phyloP scores from a whole-genome alignment of 2,888 invertebrate species.

The Choreutis nemorana region DNA sequence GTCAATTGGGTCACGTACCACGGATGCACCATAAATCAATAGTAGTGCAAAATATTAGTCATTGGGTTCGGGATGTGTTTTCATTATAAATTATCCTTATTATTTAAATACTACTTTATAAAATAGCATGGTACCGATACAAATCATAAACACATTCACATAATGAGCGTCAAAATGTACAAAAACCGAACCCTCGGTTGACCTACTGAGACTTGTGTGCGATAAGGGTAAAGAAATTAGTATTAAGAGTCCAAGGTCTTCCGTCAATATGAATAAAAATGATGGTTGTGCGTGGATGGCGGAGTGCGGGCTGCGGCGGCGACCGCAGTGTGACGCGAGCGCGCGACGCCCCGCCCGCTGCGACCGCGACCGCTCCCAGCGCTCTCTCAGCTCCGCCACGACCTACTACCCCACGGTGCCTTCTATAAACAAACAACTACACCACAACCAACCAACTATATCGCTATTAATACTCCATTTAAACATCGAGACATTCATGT shows the following conservation, averaged over 20 bases:
- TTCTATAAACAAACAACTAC: conserved; percentile 1
- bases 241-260: conserved; percentile 45
- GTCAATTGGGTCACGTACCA: too few relatives aligned
- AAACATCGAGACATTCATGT: too few relatives aligned
- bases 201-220: conserved; percentile 6
- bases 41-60: too few relatives aligned
- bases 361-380: conserved; percentile 14
- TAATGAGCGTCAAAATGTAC: too few relatives aligned
- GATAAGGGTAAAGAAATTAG: conserved; percentile 25
- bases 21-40: too few relatives aligned
- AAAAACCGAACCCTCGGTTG: conserved; percentile 5
- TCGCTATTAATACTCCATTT: too few relatives aligned
- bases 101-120: too few relatives aligned
- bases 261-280: conserved; percentile 43
- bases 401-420: too few relatives aligned
- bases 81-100: too few relatives aligned
- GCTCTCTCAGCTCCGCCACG: conserved; percentile 15
- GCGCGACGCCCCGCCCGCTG: conserved; percentile 42
- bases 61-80: too few relatives aligned
- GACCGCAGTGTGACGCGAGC: conserved; percentile 57
- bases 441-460: neutral
- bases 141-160: too few relatives aligned
- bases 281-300: conserved; percentile 25
- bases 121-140: too few relatives aligned
- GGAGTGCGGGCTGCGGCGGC: conserved; percentile 7